These are phyloP conservation scores for Drosophila littoralis DNA, from an alignment of 1,140 invertebrate genomes.

Conservation along the genomic window DNA sequence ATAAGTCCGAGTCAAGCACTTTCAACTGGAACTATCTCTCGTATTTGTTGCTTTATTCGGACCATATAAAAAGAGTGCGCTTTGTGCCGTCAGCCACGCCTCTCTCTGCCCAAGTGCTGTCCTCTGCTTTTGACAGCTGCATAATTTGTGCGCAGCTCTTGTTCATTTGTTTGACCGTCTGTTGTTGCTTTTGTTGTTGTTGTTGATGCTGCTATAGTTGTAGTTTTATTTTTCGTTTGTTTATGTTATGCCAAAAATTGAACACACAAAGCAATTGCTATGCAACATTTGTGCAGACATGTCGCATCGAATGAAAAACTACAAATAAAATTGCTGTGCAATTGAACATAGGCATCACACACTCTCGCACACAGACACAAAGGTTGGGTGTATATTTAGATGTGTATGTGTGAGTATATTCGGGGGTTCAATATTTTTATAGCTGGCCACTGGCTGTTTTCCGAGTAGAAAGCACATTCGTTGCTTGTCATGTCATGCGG, in stretches of 20 bases:
- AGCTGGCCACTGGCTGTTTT: constrained; percentile 43
- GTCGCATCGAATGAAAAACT: constrained; percentile 54
- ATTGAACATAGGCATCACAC: constrained; percentile 52
- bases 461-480: constrained; percentile 44
- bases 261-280: constrained; percentile 81
- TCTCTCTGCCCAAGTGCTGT: constrained; percentile 25
- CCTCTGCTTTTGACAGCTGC: constrained; percentile 68
- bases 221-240: constrained; percentile 42
- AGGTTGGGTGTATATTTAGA: neutral
- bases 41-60: constrained; percentile 24
- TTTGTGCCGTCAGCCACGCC: constrained; percentile 60
- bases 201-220: constrained; percentile 15
- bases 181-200: neutral
- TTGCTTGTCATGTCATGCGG: constrained; percentile 71
- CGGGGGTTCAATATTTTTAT: constrained; percentile 68
- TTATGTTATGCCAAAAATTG: constrained; percentile 78
- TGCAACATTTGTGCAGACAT: constrained; percentile 81
- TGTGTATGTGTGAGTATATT: constrained; percentile 22
- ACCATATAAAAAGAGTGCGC: constrained; percentile 39
- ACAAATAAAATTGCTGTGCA: constrained; percentile 73
- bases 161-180: constrained; percentile 63
- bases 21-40: neutral
- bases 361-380: constrained; percentile 14
- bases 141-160: constrained; percentile 75
- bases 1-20: neutral